These are phyloP conservation scores for Daboia siamensis DNA, from an alignment of 2,113 vertebrate species.

Conservation along the genomic window DNA sequence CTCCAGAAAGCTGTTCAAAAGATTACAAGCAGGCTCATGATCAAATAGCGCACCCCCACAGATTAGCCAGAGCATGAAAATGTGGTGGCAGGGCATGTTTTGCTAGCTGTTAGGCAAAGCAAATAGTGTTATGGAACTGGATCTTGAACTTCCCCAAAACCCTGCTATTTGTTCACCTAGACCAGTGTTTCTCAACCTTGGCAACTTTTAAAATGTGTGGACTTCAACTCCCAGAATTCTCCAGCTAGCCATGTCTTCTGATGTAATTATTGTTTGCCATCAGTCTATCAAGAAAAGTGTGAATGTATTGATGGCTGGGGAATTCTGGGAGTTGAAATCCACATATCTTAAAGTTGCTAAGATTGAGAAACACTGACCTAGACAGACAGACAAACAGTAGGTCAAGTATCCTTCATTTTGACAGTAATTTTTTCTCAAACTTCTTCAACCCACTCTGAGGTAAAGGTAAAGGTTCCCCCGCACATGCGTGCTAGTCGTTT, in stretches of 20 bases:
- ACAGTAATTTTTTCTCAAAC: not conserved
- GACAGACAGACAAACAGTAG: not conserved
- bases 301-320: not conserved
- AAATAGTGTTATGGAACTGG: not conserved
- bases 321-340: not conserved
- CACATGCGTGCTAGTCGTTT: too few species aligned
- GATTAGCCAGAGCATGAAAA: not conserved
- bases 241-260: not conserved
- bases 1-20: not conserved
- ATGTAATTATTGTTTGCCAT: not conserved
- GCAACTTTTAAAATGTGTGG: not conserved
- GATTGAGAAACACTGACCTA: not conserved
- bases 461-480: too few species aligned
- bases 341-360: not conserved
- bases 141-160: not conserved
- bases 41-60: not conserved
- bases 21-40: not conserved
- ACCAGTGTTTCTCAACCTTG: not conserved
- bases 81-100: not conserved
- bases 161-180: not conserved
- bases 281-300: not conserved
- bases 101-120: not conserved
- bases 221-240: not conserved
- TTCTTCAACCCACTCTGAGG: not conserved
- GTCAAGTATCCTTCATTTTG: not conserved